These are phyloP conservation scores for Bufo gargarizans DNA, from an alignment of 2,113 vertebrate genomes.

Conservation along the genomic window DNA sequence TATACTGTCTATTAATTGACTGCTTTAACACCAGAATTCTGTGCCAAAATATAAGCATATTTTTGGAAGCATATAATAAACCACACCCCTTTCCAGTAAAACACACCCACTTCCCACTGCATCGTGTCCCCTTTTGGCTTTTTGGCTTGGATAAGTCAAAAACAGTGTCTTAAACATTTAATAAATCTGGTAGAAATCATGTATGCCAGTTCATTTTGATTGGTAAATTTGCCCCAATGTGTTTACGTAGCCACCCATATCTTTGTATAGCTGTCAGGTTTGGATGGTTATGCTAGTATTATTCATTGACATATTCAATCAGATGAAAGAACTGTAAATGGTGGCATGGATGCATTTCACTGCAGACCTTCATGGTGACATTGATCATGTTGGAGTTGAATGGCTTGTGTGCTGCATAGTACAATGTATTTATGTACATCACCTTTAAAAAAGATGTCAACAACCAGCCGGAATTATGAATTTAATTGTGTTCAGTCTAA, in stretches of 20 bases:
- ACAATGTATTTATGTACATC: neutral
- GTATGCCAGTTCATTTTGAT: too few relatives aligned
- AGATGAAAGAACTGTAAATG: neutral
- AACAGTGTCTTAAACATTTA: too few relatives aligned
- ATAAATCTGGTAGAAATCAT: too few relatives aligned
- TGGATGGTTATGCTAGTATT: neutral
- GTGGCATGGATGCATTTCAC: neutral
- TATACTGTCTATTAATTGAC: too few relatives aligned
- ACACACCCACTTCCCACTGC: too few relatives aligned
- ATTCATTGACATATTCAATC: neutral
- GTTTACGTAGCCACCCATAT: neutral
- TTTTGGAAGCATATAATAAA: too few relatives aligned
- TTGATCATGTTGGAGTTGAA: neutral
- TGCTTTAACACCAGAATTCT: too few relatives aligned
- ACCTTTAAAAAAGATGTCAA: neutral
- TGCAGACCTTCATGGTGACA: neutral
- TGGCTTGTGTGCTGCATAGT: neutral
- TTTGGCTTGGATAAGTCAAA: too few relatives aligned
- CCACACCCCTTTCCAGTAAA: too few relatives aligned
- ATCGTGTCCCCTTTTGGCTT: too few relatives aligned
- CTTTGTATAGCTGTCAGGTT: neutral
- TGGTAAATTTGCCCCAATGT: too few relatives aligned
- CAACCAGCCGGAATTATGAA: conserved; percentile 30
- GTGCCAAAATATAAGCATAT: too few relatives aligned
- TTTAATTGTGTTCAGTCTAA: conserved; percentile 31